phyloP scores from a whole-genome alignment of 2,113 vertebrate species.

The Python bivittatus region DNA sequence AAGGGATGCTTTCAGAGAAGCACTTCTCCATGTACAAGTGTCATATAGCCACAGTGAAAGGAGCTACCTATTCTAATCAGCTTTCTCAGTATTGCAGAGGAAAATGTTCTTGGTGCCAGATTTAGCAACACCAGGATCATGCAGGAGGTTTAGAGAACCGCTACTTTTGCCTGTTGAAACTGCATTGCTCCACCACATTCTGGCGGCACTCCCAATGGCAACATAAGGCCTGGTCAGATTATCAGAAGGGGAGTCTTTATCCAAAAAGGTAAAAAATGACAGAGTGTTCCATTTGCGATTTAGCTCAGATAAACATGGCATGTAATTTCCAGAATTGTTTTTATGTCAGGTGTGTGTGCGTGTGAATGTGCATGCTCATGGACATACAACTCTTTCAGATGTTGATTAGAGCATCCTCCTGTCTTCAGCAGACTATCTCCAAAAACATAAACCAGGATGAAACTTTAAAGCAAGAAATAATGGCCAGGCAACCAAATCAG shows the following conservation, averaged over 20 bases:
- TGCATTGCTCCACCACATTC: neutral
- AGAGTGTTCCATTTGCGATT: neutral
- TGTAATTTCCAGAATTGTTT: neutral
- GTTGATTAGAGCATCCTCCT: neutral
- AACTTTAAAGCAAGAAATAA: neutral
- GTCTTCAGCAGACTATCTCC: neutral
- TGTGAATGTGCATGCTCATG: neutral
- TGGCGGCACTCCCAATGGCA: neutral
- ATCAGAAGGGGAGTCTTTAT: neutral
- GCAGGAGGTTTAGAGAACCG: neutral
- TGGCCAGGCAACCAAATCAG: neutral
- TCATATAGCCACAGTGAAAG: neutral
- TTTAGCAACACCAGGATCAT: neutral
- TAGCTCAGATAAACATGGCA: neutral
- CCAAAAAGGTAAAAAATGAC: neutral
- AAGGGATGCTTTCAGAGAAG: neutral
- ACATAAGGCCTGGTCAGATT: neutral
- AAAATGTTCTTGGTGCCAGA: neutral
- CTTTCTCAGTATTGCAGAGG: conserved; percentile 15
- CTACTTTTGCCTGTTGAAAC: neutral
- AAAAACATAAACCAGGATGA: neutral
- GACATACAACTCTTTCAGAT: neutral
- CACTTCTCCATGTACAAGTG: neutral
- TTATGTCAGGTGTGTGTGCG: neutral
- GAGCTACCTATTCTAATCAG: neutral